Percentiles rank a stretch among this genome's conserved stretches.
phyloP scores from a whole-genome alignment of 2,797 vertebrate species.

The Spheniscus humboldti region DNA sequence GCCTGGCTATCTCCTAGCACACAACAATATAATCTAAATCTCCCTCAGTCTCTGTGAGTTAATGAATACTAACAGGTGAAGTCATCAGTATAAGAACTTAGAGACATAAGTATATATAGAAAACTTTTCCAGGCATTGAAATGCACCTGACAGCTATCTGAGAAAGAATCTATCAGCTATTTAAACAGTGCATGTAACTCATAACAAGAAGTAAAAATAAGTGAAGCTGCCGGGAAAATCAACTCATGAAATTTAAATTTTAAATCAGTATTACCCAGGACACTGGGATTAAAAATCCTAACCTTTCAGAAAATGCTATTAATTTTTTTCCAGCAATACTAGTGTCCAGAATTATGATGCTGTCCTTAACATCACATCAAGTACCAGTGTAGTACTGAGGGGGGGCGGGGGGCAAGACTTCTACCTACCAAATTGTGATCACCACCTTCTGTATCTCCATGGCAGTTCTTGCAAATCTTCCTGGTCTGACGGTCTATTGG shows the following conservation, averaged over 20 bases:
- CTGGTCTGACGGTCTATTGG: not conserved
- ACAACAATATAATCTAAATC: not conserved
- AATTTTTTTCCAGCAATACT: not conserved
- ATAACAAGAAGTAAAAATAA: not conserved
- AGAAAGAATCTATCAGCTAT: not conserved
- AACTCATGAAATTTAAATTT: slow-evolving; percentile 26
- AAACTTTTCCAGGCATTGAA: not conserved
- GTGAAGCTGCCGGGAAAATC: slow-evolving; percentile 14
- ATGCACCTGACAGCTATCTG: not conserved
- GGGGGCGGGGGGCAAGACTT: not conserved
- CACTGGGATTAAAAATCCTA: not conserved
- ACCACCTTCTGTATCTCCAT: not conserved
- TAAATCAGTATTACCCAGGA: not conserved
- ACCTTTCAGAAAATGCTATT: not conserved
- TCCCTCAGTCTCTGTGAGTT: not conserved
- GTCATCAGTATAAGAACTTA: not conserved
- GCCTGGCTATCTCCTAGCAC: not conserved
- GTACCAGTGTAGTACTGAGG: not conserved
- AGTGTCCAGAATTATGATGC: not conserved
- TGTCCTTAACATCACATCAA: not conserved
- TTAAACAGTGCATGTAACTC: not conserved
- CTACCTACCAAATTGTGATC: not conserved
- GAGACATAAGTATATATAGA: not conserved
- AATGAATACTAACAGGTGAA: not conserved
- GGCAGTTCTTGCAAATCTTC: not conserved